These are phyloP conservation scores for Equus przewalskii DNA, from an alignment of 2,113 vertebrate genomes.

Conservation along the genomic window DNA sequence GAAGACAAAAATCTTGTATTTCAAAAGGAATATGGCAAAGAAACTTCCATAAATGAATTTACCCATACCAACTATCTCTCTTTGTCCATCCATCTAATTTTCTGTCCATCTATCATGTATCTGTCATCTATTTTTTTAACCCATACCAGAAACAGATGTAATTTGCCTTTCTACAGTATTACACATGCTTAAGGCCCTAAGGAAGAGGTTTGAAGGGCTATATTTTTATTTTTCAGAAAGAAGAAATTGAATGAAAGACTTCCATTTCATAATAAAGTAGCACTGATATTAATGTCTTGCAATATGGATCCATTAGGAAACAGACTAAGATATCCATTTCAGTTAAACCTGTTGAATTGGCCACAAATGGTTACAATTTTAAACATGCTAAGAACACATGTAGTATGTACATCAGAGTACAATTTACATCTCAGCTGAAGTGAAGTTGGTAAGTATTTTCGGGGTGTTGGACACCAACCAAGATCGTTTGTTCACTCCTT, in stretches of 20 bases:
- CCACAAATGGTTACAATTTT: not conserved
- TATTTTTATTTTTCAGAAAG: slow-evolving; percentile 8
- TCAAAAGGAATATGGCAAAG: slow-evolving; percentile 4
- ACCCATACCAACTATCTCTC: not conserved
- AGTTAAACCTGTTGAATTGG: not conserved
- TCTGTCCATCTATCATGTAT: not conserved
- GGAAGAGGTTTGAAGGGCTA: not conserved
- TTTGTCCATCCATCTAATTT: not conserved
- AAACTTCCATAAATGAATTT: not conserved
- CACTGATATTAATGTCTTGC: not conserved
- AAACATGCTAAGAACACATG: not conserved
- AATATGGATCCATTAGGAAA: not conserved
- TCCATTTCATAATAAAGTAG: not conserved
- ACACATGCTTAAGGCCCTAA: not conserved
- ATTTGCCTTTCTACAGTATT: not conserved
- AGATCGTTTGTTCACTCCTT: not conserved
- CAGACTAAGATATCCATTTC: not conserved
- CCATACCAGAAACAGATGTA: not conserved
- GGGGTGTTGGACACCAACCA: not conserved
- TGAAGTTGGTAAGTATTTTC: not conserved
- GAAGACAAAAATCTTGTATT: not conserved
- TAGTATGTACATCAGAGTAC: not conserved
- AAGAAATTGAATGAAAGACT: not conserved
- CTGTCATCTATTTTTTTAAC: not conserved
- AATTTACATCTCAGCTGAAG: not conserved